A percentile compares a stretch with the other conserved stretches of the same genome.
phyloP scores from a whole-genome alignment of 2,113 vertebrate genomes.

The Cyphomyrus plagiostoma region DNA sequence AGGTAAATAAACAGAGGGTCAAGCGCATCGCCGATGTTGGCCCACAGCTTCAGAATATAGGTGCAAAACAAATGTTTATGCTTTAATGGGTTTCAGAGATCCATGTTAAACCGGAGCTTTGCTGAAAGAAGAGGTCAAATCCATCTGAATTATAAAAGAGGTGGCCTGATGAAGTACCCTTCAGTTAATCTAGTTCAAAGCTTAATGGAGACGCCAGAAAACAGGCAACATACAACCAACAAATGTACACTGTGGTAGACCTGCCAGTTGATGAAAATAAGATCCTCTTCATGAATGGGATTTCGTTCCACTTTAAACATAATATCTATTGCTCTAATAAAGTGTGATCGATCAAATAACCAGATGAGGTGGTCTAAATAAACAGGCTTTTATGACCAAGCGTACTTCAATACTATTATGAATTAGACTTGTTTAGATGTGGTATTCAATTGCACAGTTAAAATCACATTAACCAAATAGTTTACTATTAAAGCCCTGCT shows the following conservation, averaged over 20 bases:
- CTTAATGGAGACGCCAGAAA: neutral
- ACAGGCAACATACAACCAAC: neutral
- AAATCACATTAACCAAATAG: neutral
- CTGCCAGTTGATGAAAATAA: neutral
- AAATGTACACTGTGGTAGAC: neutral
- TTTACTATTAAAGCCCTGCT: neutral
- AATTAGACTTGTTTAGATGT: neutral
- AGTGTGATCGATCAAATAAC: neutral
- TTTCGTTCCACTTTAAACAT: neutral
- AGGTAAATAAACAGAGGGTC: conserved; percentile 37
- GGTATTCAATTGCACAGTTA: neutral
- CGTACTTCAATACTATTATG: neutral
- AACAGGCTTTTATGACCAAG: neutral
- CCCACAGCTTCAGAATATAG: conserved; percentile 11
- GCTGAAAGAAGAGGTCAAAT: neutral
- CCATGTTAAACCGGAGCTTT: neutral
- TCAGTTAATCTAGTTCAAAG: neutral
- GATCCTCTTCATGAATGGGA: neutral
- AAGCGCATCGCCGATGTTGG: conserved; percentile 13
- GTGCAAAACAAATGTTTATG: neutral
- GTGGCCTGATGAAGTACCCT: neutral
- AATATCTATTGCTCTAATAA: neutral
- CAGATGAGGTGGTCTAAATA: neutral
- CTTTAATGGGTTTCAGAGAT: neutral
- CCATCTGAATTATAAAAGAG: neutral